Evolutionary conservation across 2,888 invertebrate species (phyloP), one percentile per base, ranked within the genome.

Genomic region (Phyllotreta striolata): DNA sequence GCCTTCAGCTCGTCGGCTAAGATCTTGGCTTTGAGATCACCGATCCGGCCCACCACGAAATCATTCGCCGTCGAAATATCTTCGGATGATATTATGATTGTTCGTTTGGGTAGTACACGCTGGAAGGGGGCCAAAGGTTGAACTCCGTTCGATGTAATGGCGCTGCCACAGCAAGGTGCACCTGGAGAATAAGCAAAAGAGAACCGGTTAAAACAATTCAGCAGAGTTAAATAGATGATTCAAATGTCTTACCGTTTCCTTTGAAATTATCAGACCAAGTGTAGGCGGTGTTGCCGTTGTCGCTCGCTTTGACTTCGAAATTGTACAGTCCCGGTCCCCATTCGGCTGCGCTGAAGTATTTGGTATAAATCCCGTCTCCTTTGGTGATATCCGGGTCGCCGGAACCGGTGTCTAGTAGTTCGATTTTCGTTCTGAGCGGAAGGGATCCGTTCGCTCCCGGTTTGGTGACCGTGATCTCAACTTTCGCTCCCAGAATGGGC

Each of bases 361-460:
- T 82, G 0, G 88, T 85, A 74, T 89, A 89, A 8, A 89, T 83
- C 0, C 89, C 89, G 77, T 89, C 89, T 0, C 86, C 85, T 75
- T 83, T 84, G 14, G 85, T 85, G 34, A 88, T 83, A 76, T 89
- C 89, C 0, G 88, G 87, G 79, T 88, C 88, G 66, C 87, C 87
- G 70, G 84, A 83, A 7, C 88, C 88, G 47, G 84, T 85, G 76
- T 88, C 88, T 54, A 85, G 76, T 1, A 88, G 78, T 65, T 84
- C 83, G 54, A 86, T 80, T 56, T 77, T 82, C 66, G 78, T 76
- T 14, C 76, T 77, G 49, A 81, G 79, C 1, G 77, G 70, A 6
- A 74, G 72, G 3, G 81, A 78, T 7, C 79, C 79, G 64, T 82
- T 78, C 1, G 72, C 66, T 44, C 78, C 78, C 5, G 76, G 74